Percentiles rank a stretch among this genome's conserved stretches.
Conservation (phyloP, 1,140 invertebrate species). For the Drosophila albomicans region DNA sequence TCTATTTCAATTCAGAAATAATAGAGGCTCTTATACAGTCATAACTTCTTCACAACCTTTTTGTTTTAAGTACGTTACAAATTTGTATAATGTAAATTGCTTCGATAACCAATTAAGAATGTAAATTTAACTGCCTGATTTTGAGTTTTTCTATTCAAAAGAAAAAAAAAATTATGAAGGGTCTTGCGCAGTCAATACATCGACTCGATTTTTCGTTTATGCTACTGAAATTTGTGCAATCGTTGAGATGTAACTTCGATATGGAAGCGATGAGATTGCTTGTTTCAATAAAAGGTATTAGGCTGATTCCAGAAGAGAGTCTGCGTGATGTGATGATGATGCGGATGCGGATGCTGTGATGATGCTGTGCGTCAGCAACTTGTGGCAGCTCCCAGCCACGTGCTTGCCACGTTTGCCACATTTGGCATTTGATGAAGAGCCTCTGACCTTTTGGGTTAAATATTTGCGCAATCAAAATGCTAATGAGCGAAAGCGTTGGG, state of each 20-base stretch:
- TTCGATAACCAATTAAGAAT: no score
- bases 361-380: conserved; percentile 12
- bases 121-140: no score
- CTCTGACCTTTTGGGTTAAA: conserved; percentile 7
- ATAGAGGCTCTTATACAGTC: no score
- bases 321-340: no score
- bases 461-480: conserved; percentile 18
- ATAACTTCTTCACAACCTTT: no score
- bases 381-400: conserved; percentile 1
- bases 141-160: no score
- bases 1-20: no score
- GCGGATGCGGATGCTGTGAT: not conserved
- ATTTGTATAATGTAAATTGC: no score
- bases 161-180: no score
- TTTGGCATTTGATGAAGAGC: conserved; percentile 5
- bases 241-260: not conserved
- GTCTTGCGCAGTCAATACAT: no score
- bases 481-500: conserved; percentile 7
- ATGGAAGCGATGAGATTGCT: not conserved
- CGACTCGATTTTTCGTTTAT: not conserved
- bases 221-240: not conserved
- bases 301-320: not conserved
- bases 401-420: not conserved
- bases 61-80: no score
- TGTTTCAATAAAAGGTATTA: conserved; percentile 13